Conservation (phyloP, 2,113 vertebrate species). For the Carettochelys insculpta region DNA sequence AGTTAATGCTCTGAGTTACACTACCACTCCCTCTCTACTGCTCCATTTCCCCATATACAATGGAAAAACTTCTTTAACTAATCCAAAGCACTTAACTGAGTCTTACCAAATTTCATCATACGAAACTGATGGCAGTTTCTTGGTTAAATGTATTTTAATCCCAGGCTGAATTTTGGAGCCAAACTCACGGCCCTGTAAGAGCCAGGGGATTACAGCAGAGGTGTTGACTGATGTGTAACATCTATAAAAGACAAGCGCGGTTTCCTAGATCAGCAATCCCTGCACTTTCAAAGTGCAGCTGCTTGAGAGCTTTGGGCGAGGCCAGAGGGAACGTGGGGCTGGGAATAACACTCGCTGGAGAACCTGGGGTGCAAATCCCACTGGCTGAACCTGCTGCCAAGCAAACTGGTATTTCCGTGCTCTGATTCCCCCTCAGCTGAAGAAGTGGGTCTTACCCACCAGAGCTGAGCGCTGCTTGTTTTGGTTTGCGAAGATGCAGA, state of each 20-base stretch:
- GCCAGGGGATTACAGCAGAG: background rate
- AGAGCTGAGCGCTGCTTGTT: no score
- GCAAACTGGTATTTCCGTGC: no score
- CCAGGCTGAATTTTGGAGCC: background rate
- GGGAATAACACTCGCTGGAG: background rate
- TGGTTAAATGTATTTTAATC: background rate
- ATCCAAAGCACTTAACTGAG: background rate
- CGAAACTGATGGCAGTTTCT: background rate
- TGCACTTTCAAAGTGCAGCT: background rate
- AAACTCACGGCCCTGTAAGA: background rate
- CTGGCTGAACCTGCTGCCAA: background rate
- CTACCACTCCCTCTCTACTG: background rate
- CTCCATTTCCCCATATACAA: no score
- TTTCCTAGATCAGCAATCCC: background rate
- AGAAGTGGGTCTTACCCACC: no score
- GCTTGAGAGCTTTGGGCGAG: background rate
- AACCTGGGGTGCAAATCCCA: background rate
- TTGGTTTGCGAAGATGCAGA: no score
- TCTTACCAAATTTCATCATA: background rate
- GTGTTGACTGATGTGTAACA: background rate
- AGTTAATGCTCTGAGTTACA: background rate
- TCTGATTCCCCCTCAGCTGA: no score
- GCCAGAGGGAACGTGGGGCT: rapidly evolving
- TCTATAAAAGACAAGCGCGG: background rate
- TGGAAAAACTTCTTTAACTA: background rate